Evolutionary conservation across 2,113 vertebrate genomes (phyloP), one percentile per base, ranked within the genome.

Genomic region (Nothoprocta pentlandii): DNA sequence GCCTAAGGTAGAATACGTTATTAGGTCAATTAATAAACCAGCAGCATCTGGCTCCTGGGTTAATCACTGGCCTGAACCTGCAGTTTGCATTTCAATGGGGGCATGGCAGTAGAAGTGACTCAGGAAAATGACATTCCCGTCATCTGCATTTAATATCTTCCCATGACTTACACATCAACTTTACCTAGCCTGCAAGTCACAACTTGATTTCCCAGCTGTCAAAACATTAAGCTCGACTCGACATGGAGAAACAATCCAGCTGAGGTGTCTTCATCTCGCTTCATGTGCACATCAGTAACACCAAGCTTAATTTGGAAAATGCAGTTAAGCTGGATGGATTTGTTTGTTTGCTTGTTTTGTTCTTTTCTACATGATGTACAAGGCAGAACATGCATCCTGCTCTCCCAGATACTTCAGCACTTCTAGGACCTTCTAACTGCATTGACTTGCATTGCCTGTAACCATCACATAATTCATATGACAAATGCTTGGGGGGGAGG

Each of bases 11-110:
- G 93, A 96, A 96, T 96, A 94, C 80, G 95, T 96, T 97, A 97
- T 97, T 96, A 97, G 83, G 80, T 94, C 94, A 97, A 97, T 98
- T 98, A 98, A 96, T 97, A 97, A 53, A 94, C 69, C 46, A 73
- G 73, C 79, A 62, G 90, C 93, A 87, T 91, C 95, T 96, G 92
- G 89, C 95, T 95, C 92, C 73, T 80, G 88, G 96, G 96, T 97
- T 97, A 97, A 97, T 97, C 97, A 96, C 87, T 93, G 88, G 73
- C 58, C 51, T 97, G 95, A 97, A 97, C 93, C 77, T 93, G 97
- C 93, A 39, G 51, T 92, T 95, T 94, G 70, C 79, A 96, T 92
- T 94, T 93, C 94, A 89, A 94, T 95, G 87, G 95, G 95, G 69
- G 62, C 81, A 85, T 46, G 87, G 92, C 81, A 73, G 34, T 96